These are phyloP conservation scores for Mesorhabditis belari DNA, from an alignment of 2,888 invertebrate species.

Conservation along the genomic window DNA sequence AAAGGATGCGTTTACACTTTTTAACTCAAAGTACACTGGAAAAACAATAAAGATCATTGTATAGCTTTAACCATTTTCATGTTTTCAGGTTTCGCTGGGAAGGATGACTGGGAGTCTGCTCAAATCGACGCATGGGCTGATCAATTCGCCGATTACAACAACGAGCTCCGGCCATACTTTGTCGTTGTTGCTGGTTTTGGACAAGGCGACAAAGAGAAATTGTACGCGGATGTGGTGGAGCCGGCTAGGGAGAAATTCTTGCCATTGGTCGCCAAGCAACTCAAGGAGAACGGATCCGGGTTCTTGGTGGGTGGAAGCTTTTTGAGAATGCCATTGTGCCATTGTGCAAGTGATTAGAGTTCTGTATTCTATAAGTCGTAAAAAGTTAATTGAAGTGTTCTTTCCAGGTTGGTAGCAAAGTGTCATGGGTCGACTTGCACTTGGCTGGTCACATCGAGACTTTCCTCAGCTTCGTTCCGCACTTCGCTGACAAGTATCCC, in stretches of 20 bases:
- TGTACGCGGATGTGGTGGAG: neutral
- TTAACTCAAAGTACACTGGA: neutral
- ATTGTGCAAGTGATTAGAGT: no score
- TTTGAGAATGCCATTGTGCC: no score
- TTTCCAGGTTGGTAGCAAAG: no score
- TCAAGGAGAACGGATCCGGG: constrained; percentile 27
- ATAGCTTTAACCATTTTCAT: constrained; percentile 2
- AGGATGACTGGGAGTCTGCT: constrained; percentile 14
- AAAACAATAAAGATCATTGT: neutral
- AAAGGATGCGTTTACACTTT: no score
- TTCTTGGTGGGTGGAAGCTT: constrained; percentile 35
- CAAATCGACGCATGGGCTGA: constrained; percentile 31
- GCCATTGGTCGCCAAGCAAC: constrained; percentile 23
- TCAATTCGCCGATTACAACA: constrained; percentile 28
- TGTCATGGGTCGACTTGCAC: constrained; percentile 42
- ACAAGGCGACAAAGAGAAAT: constrained; percentile 22
- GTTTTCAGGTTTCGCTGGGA: constrained; percentile 6
- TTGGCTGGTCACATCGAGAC: no score
- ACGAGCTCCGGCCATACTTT: constrained; percentile 19
- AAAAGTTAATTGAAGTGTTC: no score
- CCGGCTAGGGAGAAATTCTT: no score
- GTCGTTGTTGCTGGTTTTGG: constrained; percentile 16
- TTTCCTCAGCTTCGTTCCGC: no score
- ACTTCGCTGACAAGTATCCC: no score
- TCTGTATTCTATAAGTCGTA: no score